Conservation (phyloP, 2,888 invertebrate species). For the Seladonia tumulorum region DNA sequence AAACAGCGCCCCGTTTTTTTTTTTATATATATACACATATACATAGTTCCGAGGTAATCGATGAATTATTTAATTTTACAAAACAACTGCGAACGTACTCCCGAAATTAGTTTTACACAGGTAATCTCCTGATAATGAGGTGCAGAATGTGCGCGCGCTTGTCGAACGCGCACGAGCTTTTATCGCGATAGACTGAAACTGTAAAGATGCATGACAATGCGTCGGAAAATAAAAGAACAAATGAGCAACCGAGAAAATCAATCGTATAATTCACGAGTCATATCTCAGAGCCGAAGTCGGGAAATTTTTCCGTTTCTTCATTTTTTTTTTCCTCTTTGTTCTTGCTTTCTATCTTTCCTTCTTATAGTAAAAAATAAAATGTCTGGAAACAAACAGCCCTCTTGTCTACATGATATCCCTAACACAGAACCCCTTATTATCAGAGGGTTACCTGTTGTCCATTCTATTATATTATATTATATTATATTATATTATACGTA, state of each 20-base stretch:
- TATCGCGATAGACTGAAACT: background rate
- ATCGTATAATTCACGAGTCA: background rate
- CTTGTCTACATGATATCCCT: background rate
- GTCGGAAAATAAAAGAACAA: conserved; percentile 11
- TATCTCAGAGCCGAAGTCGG: background rate
- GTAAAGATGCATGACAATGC: background rate
- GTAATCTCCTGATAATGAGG: conserved; percentile 42
- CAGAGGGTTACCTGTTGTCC: conserved; percentile 33
- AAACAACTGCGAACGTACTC: conserved; percentile 29
- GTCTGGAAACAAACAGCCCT: background rate
- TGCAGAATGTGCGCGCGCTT: background rate
- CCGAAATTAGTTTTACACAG: conserved; percentile 30
- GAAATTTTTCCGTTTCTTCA: background rate
- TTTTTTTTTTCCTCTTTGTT: background rate
- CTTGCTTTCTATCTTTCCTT: background rate
- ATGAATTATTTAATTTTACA: conserved; percentile 52
- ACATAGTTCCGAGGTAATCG: conserved; percentile 28
- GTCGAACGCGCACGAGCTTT: conserved; percentile 9
- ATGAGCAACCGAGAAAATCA: background rate
- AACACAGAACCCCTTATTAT: conserved; percentile 2
- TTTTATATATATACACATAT: background rate
- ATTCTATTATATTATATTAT: background rate
- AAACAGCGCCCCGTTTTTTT: conserved; percentile 24
- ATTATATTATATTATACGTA: background rate
- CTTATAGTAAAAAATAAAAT: conserved; percentile 12